These are phyloP conservation scores for Loxodonta africana DNA, from an alignment of 2,113 vertebrate genomes.

Conservation along the genomic window DNA sequence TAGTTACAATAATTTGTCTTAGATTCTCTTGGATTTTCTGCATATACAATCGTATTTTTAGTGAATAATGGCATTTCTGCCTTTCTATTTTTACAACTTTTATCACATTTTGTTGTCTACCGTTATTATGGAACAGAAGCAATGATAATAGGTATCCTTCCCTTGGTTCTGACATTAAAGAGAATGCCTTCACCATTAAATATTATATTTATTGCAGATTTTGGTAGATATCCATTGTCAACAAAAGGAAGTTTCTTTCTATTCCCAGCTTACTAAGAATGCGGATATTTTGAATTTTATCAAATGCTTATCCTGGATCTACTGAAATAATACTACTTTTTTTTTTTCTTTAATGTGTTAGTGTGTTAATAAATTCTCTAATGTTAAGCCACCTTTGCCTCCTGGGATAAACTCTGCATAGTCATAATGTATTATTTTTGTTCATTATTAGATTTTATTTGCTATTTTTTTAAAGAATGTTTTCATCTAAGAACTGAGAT, in stretches of 20 bases:
- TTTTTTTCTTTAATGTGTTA: constrained; percentile 23
- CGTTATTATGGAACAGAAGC: constrained; percentile 1
- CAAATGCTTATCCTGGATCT: constrained; percentile 38
- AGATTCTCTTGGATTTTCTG: constrained; percentile 41
- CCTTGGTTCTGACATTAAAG: constrained; percentile 15
- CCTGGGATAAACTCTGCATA: neutral
- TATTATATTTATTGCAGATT: neutral
- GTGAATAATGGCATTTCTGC: constrained; percentile 21
- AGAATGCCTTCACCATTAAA: neutral
- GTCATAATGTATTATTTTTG: neutral
- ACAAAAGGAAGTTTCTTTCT: constrained; percentile 5
- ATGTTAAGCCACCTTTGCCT: constrained; percentile 12
- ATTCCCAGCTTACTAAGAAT: neutral
- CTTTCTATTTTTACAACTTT: constrained; percentile 14
- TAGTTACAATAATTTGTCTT: neutral
- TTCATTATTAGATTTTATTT: neutral
- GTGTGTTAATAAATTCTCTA: neutral
- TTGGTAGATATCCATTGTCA: neutral
- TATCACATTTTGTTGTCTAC: constrained; percentile 42
- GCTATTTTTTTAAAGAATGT: constrained; percentile 41
- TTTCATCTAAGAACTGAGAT: neutral
- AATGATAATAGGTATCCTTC: neutral
- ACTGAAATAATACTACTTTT: neutral
- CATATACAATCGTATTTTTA: neutral
- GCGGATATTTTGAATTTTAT: neutral